Evolutionary conservation across 2,888 invertebrate species (phyloP).

Genomic region (Eupelmus urozonus): DNA sequence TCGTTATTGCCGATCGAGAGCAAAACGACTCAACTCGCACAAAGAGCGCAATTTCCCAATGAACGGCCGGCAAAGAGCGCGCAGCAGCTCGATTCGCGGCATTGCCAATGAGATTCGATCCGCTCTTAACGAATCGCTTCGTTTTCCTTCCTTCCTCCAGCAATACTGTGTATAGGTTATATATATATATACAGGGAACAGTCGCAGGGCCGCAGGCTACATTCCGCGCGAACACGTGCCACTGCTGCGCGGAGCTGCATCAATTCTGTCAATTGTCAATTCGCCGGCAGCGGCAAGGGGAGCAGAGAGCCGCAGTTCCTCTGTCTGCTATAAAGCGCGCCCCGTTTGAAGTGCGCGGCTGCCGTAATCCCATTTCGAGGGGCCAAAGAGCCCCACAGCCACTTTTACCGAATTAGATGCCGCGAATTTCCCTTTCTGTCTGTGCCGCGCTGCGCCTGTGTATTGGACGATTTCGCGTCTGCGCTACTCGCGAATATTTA

Average conservation of each 20-base stretch:
- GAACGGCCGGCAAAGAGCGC: background rate
- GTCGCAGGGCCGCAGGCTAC: constrained; percentile 54
- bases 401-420: constrained; percentile 57
- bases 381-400: constrained; percentile 48
- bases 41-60: no score
- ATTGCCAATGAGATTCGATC: constrained; percentile 21
- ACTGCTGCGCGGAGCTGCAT: constrained; percentile 64
- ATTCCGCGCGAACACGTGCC: constrained; percentile 63
- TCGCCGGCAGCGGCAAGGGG: constrained; percentile 62
- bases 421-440: constrained; percentile 47
- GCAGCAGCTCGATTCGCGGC: no score
- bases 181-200: background rate
- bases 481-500: background rate
- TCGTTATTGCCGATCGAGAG: no score
- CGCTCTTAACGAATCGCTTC: constrained; percentile 43
- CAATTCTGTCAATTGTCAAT: constrained; percentile 78
- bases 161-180: background rate
- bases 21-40: no score
- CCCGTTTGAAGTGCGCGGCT: constrained; percentile 75
- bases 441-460: background rate
- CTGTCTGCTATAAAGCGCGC: constrained; percentile 39
- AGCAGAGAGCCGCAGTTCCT: constrained; percentile 61
- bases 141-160: constrained; percentile 24
- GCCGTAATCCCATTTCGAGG: constrained; percentile 70
- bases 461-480: background rate